Base-by-base conservation (phyloP, 2,888 invertebrate species). In the Ligdia adustata region DNA sequence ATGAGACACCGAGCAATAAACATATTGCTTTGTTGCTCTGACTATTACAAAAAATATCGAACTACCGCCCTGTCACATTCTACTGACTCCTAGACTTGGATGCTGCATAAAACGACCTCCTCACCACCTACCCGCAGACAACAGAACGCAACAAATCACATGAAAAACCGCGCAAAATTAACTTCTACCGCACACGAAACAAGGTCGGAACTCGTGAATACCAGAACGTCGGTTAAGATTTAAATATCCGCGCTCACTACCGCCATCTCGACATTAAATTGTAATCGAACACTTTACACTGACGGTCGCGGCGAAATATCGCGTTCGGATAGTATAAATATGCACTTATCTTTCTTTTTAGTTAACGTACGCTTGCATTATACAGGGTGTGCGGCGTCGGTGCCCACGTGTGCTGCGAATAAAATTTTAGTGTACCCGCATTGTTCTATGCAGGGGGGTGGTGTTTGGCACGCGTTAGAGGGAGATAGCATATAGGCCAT, bases 321-420 rank as follows among this genome's bases (percentile, higher is more conserved):
- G 85, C 77, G 70, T 70, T 75, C 75, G 78, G 80, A 79, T 81
- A 75, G 86, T 82, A 88, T 90, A 90, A 89, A 90, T 89, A 89
- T 87, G 85, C 81, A 82, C 81, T 87, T 89, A 88, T 88, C 88
- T 86, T 85, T 87, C 85, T 87, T 88, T 88, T 88, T 87, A 86
- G 85, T 82, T 83, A 82, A 84, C 82, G 82, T 84, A 80, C 79
- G 75, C 72, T 77, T 84, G 86, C 85, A 89, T 90, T 82, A 89
- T 88, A 84, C 87, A 83, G 81, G 75, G 72, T 66, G 22, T 7
- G 22, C 22, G 6, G 62, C 58, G 67, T 70, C 74, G 66, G 69
- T 13, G 69, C 68, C 82, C 88, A 89, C 88, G 88, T 89, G 89
- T 81, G 82, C 74, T 71, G 68, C 77, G 82, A 86, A 88, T 89